Evolutionary conservation across 2,113 vertebrate species (phyloP).

Genomic region (Penelope pileata): DNA sequence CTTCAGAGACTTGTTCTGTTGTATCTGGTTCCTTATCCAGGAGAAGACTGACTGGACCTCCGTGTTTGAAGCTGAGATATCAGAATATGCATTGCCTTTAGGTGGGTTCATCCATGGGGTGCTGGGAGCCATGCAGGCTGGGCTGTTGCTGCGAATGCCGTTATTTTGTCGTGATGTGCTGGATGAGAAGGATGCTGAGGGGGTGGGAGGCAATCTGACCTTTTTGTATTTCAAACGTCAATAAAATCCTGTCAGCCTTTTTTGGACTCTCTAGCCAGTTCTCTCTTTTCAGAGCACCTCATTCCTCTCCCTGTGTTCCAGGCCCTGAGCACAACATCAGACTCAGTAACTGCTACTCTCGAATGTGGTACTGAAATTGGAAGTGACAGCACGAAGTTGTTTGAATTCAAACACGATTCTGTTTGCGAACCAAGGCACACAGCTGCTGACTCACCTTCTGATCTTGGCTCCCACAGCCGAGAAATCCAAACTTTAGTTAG

Average conservation of each 20-base stretch:
- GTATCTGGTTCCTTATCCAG: neutral
- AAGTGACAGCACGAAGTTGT: neutral
- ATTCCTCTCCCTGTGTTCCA: neutral
- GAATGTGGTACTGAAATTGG: neutral
- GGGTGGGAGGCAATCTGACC: conserved; percentile 22
- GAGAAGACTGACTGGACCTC: neutral
- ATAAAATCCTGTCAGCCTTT: conserved; percentile 57
- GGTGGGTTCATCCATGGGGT: neutral
- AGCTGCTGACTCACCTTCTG: neutral
- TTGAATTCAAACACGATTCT: neutral
- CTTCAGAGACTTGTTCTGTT: neutral
- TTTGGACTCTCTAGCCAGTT: neutral
- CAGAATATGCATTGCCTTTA: neutral
- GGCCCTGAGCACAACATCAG: neutral
- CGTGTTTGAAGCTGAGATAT: neutral
- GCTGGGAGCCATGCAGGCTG: neutral
- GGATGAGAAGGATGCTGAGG: neutral
- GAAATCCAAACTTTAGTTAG: neutral
- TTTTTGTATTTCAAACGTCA: conserved; percentile 43
- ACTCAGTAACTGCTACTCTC: neutral
- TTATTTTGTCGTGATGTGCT: neutral
- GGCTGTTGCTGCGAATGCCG: conserved; percentile 21
- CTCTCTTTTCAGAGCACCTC: neutral
- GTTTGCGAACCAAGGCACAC: neutral
- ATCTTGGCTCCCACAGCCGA: neutral